Percentiles rank a stretch among this genome's conserved stretches.
Conservation (phyloP, 1,140 invertebrate species). For the Calycopis cecrops region DNA sequence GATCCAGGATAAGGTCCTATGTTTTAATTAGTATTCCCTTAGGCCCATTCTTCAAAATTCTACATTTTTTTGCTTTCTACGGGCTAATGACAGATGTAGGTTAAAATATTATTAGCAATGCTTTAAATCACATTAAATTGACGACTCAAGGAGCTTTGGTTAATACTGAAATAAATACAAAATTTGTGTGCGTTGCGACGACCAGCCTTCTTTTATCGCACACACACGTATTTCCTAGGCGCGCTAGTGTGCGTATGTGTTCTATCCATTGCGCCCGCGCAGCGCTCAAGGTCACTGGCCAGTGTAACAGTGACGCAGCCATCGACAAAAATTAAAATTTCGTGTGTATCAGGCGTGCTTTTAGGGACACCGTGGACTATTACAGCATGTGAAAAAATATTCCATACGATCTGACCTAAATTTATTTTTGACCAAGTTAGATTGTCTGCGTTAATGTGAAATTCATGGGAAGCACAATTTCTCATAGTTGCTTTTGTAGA, state of each 20-base stretch:
- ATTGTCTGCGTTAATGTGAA: too few relatives aligned
- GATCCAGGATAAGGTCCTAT: too few relatives aligned
- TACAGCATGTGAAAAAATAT: constrained; percentile 11
- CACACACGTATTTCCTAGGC: constrained; percentile 21
- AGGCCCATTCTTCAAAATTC: too few relatives aligned
- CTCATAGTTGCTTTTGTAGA: too few relatives aligned
- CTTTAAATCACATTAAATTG: too few relatives aligned
- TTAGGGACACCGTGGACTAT: constrained; percentile 15
- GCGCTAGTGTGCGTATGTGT: constrained; percentile 39
- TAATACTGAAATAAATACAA: constrained; percentile 5
- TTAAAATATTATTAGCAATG: too few relatives aligned
- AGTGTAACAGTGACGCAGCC: constrained; percentile 41
- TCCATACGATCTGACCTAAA: constrained; percentile 1
- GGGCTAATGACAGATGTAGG: too few relatives aligned
- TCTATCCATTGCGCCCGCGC: constrained; percentile 58
- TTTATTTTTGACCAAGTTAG: neutral
- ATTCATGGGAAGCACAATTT: too few relatives aligned
- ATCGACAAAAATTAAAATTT: constrained; percentile 51
- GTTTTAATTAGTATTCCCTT: too few relatives aligned
- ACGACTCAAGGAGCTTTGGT: neutral
- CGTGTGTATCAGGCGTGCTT: constrained; percentile 30
- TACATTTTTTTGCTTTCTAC: too few relatives aligned
- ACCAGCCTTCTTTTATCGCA: constrained; percentile 40
- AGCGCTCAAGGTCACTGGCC: constrained; percentile 68
- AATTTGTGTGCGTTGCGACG: constrained; percentile 29